Conservation (phyloP, 2,113 vertebrate species). For the Anthoscopus minutus region DNA sequence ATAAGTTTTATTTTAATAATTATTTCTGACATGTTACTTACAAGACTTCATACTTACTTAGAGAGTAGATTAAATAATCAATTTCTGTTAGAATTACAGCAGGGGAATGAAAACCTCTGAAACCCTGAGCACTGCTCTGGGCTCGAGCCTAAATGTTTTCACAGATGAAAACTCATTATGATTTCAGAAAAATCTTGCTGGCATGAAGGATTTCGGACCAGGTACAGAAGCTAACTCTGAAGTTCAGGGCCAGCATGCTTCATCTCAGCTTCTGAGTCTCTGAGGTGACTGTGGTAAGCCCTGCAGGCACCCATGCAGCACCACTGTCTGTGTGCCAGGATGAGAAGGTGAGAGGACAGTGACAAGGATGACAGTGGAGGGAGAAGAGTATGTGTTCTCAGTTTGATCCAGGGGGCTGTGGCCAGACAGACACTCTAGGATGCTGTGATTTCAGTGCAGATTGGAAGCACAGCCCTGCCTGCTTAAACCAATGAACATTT, state of each 20-base stretch:
- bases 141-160: not conserved
- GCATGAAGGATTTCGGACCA: not conserved
- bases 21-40: slow-evolving; percentile 46
- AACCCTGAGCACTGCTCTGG: not conserved
- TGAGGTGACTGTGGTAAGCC: not conserved
- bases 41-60: slow-evolving; percentile 20
- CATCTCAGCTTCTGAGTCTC: not conserved
- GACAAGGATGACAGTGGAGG: not conserved
- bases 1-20: not conserved
- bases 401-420: rapidly evolving
- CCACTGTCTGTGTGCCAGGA: not conserved
- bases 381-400: not conserved
- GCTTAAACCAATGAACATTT: not conserved
- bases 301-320: not conserved
- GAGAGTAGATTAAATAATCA: slow-evolving; percentile 39
- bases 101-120: not conserved
- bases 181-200: not conserved
- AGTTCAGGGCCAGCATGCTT: not conserved
- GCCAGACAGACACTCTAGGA: not conserved
- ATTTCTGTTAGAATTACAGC: slow-evolving; percentile 33
- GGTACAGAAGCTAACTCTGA: not conserved
- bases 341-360: too few relatives aligned
- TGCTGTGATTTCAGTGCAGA: rapidly evolving
- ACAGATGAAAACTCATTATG: not conserved
- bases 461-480: not conserved